Percentiles rank a stretch among this genome's conserved stretches.
These are phyloP conservation scores for Dromococcyx pavoninus DNA, from an alignment of 2,797 vertebrate genomes.

Conservation along the genomic window DNA sequence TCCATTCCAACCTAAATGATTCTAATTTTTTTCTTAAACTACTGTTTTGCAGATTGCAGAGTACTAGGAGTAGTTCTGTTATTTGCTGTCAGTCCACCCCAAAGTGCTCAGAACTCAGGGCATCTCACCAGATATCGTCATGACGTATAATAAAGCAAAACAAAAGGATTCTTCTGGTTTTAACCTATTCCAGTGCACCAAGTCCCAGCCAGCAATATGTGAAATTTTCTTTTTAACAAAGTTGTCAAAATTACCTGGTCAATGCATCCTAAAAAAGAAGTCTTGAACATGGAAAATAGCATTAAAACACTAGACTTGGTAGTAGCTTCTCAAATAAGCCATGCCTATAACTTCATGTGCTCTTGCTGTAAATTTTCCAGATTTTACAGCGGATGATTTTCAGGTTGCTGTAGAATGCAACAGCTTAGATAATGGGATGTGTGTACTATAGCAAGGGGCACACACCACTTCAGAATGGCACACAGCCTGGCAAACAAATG, in stretches of 20 bases:
- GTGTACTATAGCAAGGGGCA: neutral
- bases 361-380: neutral
- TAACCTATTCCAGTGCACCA: neutral
- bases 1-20: neutral
- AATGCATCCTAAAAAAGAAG: neutral
- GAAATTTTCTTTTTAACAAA: neutral
- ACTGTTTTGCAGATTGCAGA: neutral
- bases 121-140: neutral
- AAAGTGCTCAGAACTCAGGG: neutral
- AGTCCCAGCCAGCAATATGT: neutral
- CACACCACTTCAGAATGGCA: neutral
- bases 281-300: neutral
- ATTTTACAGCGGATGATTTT: neutral
- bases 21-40: neutral
- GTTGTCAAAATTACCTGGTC: neutral
- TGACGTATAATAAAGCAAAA: neutral
- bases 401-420: neutral
- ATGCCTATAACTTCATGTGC: neutral
- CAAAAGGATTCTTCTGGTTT: neutral
- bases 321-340: neutral
- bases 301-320: neutral
- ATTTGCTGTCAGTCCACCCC: neutral
- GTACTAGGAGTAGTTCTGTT: neutral
- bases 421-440: neutral
- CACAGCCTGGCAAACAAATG: neutral